A percentile compares a stretch with the other conserved stretches of the same genome.
phyloP scores from a whole-genome alignment of 2,888 invertebrate species.

The Heliconius charithonia region DNA sequence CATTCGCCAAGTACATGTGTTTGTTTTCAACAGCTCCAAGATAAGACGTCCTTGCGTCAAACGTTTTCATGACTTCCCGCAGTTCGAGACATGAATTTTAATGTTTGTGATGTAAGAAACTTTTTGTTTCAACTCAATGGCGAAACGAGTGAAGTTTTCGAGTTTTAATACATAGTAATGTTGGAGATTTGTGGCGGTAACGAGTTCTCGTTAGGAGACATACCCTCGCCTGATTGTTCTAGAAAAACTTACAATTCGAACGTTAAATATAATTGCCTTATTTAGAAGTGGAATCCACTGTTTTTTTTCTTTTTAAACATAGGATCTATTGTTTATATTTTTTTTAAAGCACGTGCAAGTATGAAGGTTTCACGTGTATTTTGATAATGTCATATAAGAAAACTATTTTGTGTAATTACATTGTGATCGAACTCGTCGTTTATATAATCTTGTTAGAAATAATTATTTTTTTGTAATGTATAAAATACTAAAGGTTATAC shows the following conservation, averaged over 20 bases:
- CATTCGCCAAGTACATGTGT: background rate
- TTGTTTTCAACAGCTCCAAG: constrained; percentile 8
- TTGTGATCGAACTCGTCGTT: background rate
- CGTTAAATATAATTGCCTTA: constrained; percentile 57
- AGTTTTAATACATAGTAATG: constrained; percentile 83
- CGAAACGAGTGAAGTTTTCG: constrained; percentile 75
- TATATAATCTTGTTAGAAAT: background rate
- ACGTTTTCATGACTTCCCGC: constrained; percentile 53
- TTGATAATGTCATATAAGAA: background rate
- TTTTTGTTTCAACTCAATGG: constrained; percentile 77
- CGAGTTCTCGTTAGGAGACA: constrained; percentile 77
- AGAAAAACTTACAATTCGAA: constrained; percentile 57
- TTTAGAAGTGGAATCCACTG: constrained; percentile 56
- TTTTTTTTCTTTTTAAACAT: constrained; percentile 42
- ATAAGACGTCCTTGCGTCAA: constrained; percentile 49
- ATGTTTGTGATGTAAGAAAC: constrained; percentile 79
- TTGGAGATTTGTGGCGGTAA: constrained; percentile 80
- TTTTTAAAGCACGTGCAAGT: constrained; percentile 22
- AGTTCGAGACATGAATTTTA: constrained; percentile 76
- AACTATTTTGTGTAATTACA: background rate
- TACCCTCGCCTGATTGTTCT: constrained; percentile 64
- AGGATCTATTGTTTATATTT: constrained; percentile 48
- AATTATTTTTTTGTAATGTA: background rate
- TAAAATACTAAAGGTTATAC: too few relatives aligned
- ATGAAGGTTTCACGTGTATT: too few relatives aligned